Conservation (phyloP, 2,888 invertebrate genomes). For the Nomada ruficornis region DNA sequence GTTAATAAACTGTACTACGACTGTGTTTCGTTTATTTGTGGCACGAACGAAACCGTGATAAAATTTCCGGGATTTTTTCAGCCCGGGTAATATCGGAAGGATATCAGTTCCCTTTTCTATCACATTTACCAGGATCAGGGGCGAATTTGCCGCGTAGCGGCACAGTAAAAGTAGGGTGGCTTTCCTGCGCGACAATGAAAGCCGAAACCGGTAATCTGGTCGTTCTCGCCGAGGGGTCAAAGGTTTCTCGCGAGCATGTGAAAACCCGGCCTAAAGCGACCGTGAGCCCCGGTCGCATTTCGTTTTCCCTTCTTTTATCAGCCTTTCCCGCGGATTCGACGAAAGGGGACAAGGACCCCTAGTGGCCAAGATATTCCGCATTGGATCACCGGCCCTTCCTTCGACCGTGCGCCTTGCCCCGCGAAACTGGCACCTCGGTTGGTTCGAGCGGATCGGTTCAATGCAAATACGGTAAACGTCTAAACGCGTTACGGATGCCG, state of each 20-base stretch:
- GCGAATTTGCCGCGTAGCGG: constrained; percentile 68
- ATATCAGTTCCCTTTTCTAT: constrained; percentile 65
- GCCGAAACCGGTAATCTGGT: constrained; percentile 76
- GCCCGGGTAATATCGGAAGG: neutral
- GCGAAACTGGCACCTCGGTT: constrained; percentile 40
- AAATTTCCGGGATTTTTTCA: constrained; percentile 32
- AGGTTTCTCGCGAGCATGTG: constrained; percentile 60
- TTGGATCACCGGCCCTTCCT: constrained; percentile 38
- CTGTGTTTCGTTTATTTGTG: too few species aligned
- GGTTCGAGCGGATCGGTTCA: constrained; percentile 63
- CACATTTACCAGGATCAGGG: constrained; percentile 76
- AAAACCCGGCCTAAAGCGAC: constrained; percentile 59
- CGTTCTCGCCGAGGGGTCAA: constrained; percentile 66
- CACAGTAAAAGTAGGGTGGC: constrained; percentile 24
- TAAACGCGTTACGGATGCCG: constrained; percentile 24
- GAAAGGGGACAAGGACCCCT: constrained; percentile 59
- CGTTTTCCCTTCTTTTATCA: constrained; percentile 56
- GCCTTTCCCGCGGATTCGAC: constrained; percentile 64
- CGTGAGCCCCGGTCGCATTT: constrained; percentile 32
- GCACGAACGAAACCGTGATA: constrained; percentile 11
- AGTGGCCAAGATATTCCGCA: constrained; percentile 64
- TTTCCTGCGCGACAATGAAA: constrained; percentile 44
- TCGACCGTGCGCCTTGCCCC: constrained; percentile 49
- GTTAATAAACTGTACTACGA: too few species aligned
- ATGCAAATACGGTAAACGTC: constrained; percentile 49